These are phyloP conservation scores for Typhlichthys eigenmanni DNA, from an alignment of 2,797 vertebrate genomes.

Conservation along the genomic window DNA sequence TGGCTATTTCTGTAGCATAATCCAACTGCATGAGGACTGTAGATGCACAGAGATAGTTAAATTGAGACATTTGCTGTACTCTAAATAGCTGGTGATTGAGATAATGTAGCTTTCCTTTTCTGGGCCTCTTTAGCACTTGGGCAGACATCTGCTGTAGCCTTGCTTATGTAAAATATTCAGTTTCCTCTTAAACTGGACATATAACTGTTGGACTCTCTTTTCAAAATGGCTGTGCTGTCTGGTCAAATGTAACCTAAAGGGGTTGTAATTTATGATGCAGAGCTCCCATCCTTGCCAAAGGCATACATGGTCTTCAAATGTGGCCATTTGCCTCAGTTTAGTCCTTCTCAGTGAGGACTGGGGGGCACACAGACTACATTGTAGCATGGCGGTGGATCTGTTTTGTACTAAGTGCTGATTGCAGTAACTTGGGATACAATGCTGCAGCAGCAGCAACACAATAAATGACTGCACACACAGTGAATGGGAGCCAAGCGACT, in stretches of 20 bases:
- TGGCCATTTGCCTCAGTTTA: conserved; percentile 2
- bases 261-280: neutral
- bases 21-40: no score
- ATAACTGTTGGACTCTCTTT: conserved; percentile 13
- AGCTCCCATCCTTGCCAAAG: conserved; percentile 7
- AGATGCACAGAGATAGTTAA: conserved; percentile 8
- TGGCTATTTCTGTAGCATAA: no score
- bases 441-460: conserved; percentile 53
- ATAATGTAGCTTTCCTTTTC: conserved; percentile 73
- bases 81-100: conserved; percentile 73
- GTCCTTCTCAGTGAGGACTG: conserved; percentile 33
- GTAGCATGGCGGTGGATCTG: conserved; percentile 72
- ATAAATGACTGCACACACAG: conserved; percentile 47
- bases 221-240: neutral
- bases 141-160: conserved; percentile 71
- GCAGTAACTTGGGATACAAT: conserved; percentile 62
- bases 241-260: neutral
- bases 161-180: conserved; percentile 43
- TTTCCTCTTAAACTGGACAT: conserved; percentile 25
- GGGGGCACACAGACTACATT: conserved; percentile 63
- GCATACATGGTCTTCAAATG: neutral
- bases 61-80: conserved; percentile 37
- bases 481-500: conserved; percentile 44
- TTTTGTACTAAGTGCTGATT: conserved; percentile 74
- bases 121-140: conserved; percentile 67